phyloP scores from a whole-genome alignment of 1,140 invertebrate species.

The Patella vulgata region DNA sequence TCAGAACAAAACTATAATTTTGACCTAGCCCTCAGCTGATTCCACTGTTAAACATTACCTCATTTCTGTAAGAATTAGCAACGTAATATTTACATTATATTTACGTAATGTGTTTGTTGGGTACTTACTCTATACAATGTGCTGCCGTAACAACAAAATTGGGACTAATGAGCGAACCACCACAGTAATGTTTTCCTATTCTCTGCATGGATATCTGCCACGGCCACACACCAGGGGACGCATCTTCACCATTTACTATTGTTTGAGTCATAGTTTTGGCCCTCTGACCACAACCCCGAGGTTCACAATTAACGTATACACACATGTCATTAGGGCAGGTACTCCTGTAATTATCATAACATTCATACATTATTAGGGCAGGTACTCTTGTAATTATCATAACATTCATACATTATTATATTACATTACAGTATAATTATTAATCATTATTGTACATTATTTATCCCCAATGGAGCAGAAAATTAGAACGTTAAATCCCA shows the following conservation, averaged over 20 bases:
- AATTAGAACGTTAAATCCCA: background rate
- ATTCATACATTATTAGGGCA: background rate
- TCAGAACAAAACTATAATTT: no score
- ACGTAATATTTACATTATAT: no score
- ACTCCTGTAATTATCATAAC: background rate
- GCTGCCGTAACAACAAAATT: slow-evolving; percentile 81
- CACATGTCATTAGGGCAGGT: background rate
- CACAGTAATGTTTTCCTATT: slow-evolving; percentile 72
- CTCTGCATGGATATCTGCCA: slow-evolving; percentile 52
- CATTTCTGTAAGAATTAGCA: no score
- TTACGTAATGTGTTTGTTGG: no score
- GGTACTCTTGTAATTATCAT: background rate
- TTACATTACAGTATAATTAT: background rate
- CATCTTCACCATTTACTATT: slow-evolving; percentile 46
- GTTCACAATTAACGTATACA: background rate
- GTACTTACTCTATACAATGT: slow-evolving; percentile 71
- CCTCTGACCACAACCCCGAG: slow-evolving; percentile 17
- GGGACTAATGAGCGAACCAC: slow-evolving; percentile 78
- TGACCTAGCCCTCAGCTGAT: no score
- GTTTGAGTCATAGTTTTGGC: background rate
- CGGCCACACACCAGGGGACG: slow-evolving; percentile 39
- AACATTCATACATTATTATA: background rate
- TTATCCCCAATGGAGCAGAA: background rate
- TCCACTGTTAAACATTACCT: no score
- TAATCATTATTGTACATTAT: slow-evolving; percentile 15